Evolutionary conservation across 2,113 vertebrate species (phyloP), one percentile per base, ranked within the genome.

Genomic region (Kryptolebias marmoratus): DNA sequence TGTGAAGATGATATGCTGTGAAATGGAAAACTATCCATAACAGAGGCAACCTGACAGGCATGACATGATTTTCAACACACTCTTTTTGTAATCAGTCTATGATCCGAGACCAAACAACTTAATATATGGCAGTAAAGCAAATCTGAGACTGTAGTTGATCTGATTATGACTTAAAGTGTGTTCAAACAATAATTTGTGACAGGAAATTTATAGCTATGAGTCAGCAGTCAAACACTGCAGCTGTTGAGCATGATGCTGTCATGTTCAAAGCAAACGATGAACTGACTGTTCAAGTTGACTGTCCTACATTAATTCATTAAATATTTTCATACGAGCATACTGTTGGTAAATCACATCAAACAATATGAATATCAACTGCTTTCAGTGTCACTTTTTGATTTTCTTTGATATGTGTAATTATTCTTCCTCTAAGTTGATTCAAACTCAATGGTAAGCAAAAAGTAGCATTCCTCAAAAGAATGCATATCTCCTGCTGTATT

Each of bases 1-100:
- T 75, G 83, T 84, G 11, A 50, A 61, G 56, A 85, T 76, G 79
- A 84, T 85, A 68, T 61, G 70, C 73, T 83, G 81, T 80, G 86
- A 89, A 85, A 88, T 81, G 61, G 57, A 85, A 90, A 83, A 75
- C 59, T 81, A 79, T 87, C 75, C 70, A 77, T 60, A 76, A 74
- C 84, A 68, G 59, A 81, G 62, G 30, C 49, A 75, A 74, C 61
- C 73, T 74, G 82, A 87, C 80, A 85, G 59, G 71, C 86, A 71
- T 82, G 80, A 39, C 72, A 57, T 44, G 39, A 63, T 68, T 63
- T 58, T 79, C 31, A 14, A 71, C 56, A 57, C 68, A 12, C 18
- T 74, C 63, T 71, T 12, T 71, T 62, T 66, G 60, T 61, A 60
- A 59, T 59, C 73, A 77, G 67, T 75, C 16, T 36, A 61, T 47